Evolutionary conservation across 64 coral and sea anemone genomes (phyloP).

Genomic region (Pocillopora damicornis): DNA sequence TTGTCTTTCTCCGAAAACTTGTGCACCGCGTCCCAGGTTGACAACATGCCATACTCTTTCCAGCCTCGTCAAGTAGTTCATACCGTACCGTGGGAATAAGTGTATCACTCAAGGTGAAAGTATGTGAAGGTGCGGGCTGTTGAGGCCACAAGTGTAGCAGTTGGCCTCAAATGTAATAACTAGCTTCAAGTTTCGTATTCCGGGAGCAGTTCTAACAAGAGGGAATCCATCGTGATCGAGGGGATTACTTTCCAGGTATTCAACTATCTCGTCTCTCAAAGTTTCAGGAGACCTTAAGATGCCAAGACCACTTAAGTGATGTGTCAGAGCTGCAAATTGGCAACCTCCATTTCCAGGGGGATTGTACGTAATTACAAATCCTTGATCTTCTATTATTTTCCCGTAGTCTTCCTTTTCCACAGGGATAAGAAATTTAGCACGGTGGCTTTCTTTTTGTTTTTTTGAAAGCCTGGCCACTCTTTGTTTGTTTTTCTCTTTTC

Average conservation of each 20-base stretch:
- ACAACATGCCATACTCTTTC: too few relatives aligned
- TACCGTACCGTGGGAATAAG: too few relatives aligned
- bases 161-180: too few relatives aligned
- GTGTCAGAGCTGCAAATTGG: conserved; percentile 7
- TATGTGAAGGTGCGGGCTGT: too few relatives aligned
- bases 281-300: conserved; percentile 26
- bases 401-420: conserved; percentile 7
- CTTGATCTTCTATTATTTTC: background rate
- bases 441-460: conserved; percentile 7
- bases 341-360: background rate
- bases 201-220: background rate
- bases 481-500: conserved; percentile 35
- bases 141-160: too few relatives aligned
- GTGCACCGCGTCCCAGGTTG: too few relatives aligned
- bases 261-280: conserved; percentile 18
- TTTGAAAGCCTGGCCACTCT: background rate
- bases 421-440: background rate
- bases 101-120: too few relatives aligned
- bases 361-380: background rate
- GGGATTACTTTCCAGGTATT: conserved; percentile 30
- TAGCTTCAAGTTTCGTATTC: too few relatives aligned
- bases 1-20: too few relatives aligned
- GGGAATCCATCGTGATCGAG: conserved; percentile 30
- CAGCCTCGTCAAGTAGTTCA: too few relatives aligned
- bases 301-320: background rate